phyloP scores from a whole-genome alignment of 64 coral and sea anemone species.

The Porites lutea region DNA sequence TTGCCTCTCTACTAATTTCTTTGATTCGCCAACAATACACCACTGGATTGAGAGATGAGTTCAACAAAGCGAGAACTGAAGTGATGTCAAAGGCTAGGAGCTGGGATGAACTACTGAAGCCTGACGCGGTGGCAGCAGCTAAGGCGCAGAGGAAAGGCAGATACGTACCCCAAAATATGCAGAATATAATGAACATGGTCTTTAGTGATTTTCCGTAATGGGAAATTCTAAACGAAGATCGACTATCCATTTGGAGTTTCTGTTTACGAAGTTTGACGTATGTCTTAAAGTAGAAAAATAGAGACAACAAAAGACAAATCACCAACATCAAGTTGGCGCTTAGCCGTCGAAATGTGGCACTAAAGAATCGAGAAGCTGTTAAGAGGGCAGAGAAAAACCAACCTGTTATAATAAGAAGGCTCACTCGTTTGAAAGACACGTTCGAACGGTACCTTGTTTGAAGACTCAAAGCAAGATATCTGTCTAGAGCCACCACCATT shows the following conservation, averaged over 20 bases:
- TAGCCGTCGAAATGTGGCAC: neutral
- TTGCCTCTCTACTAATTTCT: neutral
- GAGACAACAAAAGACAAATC: neutral
- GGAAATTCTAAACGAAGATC: neutral
- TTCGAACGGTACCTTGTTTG: neutral
- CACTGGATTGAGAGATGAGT: neutral
- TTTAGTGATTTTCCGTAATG: conserved; percentile 7
- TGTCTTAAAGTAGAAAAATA: neutral
- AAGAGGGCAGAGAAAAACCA: neutral
- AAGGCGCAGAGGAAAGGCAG: neutral
- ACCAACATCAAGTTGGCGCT: neutral
- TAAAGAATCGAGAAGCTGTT: neutral
- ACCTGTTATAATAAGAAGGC: neutral
- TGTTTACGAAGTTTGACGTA: neutral
- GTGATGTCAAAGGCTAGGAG: neutral
- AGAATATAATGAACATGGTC: conserved; percentile 1
- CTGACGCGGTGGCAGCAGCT: neutral
- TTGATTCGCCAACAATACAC: neutral
- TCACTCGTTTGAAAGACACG: neutral
- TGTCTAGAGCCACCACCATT: neutral
- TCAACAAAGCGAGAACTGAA: neutral
- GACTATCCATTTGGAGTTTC: neutral
- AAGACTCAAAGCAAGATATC: conserved; percentile 15
- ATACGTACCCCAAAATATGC: neutral
- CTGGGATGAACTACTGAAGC: neutral